Base-by-base conservation (phyloP, 2,888 invertebrate species). In the Dryobotodes eremita region DNA sequence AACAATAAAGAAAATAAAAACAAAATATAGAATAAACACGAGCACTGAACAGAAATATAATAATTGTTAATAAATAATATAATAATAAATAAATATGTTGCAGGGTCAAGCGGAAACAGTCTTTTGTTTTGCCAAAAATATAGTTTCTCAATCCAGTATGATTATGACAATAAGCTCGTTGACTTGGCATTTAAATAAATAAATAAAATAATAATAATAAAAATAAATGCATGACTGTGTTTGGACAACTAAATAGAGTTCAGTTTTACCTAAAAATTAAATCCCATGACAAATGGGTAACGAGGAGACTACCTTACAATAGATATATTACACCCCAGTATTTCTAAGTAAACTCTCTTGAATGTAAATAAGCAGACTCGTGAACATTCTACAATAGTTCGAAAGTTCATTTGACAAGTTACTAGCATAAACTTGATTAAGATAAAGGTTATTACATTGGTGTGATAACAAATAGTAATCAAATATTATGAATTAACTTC, bases 381-480 rank as follows among this genome's bases (percentile, higher is more conserved):
- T 15, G 53, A 68, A 83, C 48, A 36, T 66, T 73, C 15, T 55
- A 23, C 50, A 61, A 72, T 69, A 83, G 71, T 79, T 73, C 0
- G n/a, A 48, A 57, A 76, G 20, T 62, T 69, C 59, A 80, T 72
- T 81, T 61, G n/a, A 50, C 59, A 66, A 71, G 61, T 69, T 65
- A 71, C 42, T 36, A 68, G 13, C 31, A 57, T 57, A n/a, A 36
- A 46, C 46, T 48, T 50, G 13, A 79, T 75, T 68, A 36, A 20
- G 42, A 53, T 46, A 23, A 80, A 80, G 59, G 17, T 75, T 70
- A 71, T 62, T 50, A 55, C 20, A 36, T 42, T 26, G 61, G 15
- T 15, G n/a, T 42, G 6, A 62, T 42, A 62, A 15, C 23, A 57
- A 59, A 61, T 17, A 57, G 23, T 26, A 65, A 70, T 48, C n/a